Base-by-base conservation (phyloP, 2,797 vertebrate genomes). In the Sebastes diaconus region DNA sequence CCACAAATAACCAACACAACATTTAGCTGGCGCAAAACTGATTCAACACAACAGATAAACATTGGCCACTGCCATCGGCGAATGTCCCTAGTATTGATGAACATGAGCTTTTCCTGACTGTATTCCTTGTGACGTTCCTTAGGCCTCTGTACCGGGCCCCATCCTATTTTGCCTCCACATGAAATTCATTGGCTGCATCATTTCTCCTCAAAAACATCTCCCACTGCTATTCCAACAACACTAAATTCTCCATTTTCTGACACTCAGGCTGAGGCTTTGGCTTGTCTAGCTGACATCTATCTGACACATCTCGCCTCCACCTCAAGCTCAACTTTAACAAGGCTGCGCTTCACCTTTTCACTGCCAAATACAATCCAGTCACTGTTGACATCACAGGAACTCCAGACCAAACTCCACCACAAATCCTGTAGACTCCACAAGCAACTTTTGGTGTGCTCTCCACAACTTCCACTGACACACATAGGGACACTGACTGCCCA, bases 241-340 rank as follows among this genome's bases (percentile, higher is more conserved):
- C 25, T 50, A 50, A 32, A 64, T 67, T 64, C 52, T 71, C 60
- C 3, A 3, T 61, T 39, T 74, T 54, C 11, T 77, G 34, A 76
- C 68, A 78, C 10, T 66, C 39, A 22, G 30, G 34, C 29, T 55
- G 8, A 69, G 39, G 24, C 42, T 73, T 79, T 30, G 14, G 8
- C 22, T 72, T 50, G 36, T 63, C 58, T 24, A 5, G 20, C 42
- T 52, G 68, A 73, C 46, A 73, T 73, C 32, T 25, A 55, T 24
- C 42, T 50, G 22, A 63, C 22, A 50, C 57, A 60, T 73, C 27
- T 70, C 34, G 25, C 42, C 20, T 67, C 64, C 55, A 77, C 8
- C 69, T 70, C 25, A 66, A 68, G 52, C 42, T 73, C 42, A 66
- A 46, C 39, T 76, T 64, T 39, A 36, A 55, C 30, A 58, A 66